Evolutionary conservation across 2,888 invertebrate species (phyloP).

Genomic region (Lasioglossum morio): DNA sequence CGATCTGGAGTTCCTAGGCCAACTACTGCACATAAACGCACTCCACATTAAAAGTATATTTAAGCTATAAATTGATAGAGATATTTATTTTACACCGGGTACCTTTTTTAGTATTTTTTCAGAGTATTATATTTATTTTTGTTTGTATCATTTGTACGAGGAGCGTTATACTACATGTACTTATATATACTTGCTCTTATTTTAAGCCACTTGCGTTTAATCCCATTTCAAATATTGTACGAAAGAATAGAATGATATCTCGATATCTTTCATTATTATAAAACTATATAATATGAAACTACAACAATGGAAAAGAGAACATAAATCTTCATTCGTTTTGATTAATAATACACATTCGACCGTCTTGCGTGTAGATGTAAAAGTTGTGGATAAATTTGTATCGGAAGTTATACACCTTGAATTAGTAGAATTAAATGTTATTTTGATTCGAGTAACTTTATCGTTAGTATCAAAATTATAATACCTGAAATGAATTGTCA

Average conservation of each 20-base stretch:
- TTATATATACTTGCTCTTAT: conserved; percentile 36
- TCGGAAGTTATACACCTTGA: background rate
- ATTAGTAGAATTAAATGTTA: conserved; percentile 21
- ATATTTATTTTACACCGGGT: conserved; percentile 60
- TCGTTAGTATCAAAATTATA: conserved; percentile 8
- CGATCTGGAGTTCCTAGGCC: conserved; percentile 86
- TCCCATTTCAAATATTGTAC: conserved; percentile 19
- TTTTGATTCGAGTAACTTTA: conserved; percentile 18
- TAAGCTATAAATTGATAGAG: conserved; percentile 45
- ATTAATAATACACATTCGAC: conserved; percentile 15
- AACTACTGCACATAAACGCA: conserved; percentile 84
- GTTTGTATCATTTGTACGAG: conserved; percentile 41
- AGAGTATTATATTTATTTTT: conserved; percentile 57
- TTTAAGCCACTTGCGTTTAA: conserved; percentile 37
- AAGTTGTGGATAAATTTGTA: background rate
- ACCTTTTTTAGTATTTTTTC: conserved; percentile 52
- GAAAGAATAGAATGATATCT: conserved; percentile 33
- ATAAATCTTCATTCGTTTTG: conserved; percentile 20
- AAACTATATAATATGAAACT: background rate
- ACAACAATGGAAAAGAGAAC: background rate
- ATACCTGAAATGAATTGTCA: conserved; percentile 5
- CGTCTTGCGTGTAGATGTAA: conserved; percentile 13
- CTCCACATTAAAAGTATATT: conserved; percentile 75
- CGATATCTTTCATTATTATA: conserved; percentile 17
- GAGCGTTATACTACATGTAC: conserved; percentile 31